Evolutionary conservation across 2,797 vertebrate genomes (phyloP).

Genomic region (Manis crassicaudata): DNA sequence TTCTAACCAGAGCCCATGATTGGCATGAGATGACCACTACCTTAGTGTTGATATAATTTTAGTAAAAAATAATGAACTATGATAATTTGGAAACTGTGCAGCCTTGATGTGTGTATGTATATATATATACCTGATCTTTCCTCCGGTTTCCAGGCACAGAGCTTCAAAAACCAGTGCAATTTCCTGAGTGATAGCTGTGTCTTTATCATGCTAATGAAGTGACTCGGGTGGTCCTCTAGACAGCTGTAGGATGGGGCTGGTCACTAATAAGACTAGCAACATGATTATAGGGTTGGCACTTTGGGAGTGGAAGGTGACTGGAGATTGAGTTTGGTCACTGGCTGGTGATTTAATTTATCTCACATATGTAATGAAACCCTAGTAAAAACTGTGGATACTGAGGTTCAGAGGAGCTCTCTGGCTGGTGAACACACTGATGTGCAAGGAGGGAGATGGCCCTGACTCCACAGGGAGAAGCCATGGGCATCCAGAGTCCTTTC

Average conservation of each 20-base stretch:
- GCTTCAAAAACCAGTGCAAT: neutral
- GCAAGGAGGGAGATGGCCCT: neutral
- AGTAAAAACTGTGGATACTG: neutral
- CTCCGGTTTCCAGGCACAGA: neutral
- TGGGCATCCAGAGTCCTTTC: neutral
- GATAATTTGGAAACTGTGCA: neutral
- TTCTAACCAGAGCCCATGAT: neutral
- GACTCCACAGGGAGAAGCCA: fast-evolving
- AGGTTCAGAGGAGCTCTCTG: neutral
- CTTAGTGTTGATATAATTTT: neutral
- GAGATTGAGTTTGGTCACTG: neutral
- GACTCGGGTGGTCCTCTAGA: neutral
- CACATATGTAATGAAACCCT: neutral
- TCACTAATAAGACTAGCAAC: neutral
- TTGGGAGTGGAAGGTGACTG: neutral
- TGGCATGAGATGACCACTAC: neutral
- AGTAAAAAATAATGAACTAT: neutral
- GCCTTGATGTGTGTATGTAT: neutral
- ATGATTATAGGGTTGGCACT: neutral
- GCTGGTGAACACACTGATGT: neutral
- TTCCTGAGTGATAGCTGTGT: neutral
- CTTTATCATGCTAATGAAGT: neutral
- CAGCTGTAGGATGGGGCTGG: neutral
- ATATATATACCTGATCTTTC: neutral
- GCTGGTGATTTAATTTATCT: neutral